These are phyloP conservation scores for Drosophila bocki DNA, from an alignment of 1,140 invertebrate genomes.

Conservation along the genomic window DNA sequence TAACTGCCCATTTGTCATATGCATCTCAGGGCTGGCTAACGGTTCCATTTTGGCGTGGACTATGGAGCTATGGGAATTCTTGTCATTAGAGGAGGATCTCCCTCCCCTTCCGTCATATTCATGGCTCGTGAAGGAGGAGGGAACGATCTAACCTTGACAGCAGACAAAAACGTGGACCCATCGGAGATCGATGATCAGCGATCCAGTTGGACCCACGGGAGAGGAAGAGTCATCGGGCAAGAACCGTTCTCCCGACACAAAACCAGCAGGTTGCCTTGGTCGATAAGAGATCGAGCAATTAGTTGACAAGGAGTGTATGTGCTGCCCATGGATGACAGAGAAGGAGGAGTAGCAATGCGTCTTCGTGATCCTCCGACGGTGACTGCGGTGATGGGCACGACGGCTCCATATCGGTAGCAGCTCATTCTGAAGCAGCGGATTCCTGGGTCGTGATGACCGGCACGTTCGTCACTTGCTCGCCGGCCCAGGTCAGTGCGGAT, in stretches of 20 bases:
- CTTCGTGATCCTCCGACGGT: conserved; percentile 47
- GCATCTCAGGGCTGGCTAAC: conserved; percentile 38
- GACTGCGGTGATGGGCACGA: conserved; percentile 60
- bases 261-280: conserved; percentile 54
- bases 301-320: conserved; percentile 45
- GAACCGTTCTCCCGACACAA: conserved; percentile 30
- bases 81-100: conserved; percentile 48
- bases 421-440: conserved; percentile 12
- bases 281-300: conserved; percentile 65
- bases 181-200: conserved; percentile 49
- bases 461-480: conserved; percentile 51
- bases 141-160: conserved; percentile 63
- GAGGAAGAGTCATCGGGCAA: conserved; percentile 14
- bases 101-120: conserved; percentile 4
- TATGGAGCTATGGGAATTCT: conserved; percentile 62
- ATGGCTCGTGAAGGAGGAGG: conserved; percentile 37
- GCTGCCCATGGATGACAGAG: conserved; percentile 4
- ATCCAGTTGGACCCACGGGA: conserved; percentile 38
- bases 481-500: conserved; percentile 13
- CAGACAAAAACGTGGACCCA: conserved; percentile 65
- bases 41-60: conserved; percentile 25
- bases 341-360: conserved; percentile 22
- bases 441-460: conserved; percentile 66
- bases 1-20: conserved; percentile 60
- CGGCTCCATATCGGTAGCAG: conserved; percentile 59